Evolutionary conservation across 2,113 vertebrate species (phyloP), one percentile per base, ranked within the genome.

Genomic region (Protobothrops mucrosquamatus): DNA sequence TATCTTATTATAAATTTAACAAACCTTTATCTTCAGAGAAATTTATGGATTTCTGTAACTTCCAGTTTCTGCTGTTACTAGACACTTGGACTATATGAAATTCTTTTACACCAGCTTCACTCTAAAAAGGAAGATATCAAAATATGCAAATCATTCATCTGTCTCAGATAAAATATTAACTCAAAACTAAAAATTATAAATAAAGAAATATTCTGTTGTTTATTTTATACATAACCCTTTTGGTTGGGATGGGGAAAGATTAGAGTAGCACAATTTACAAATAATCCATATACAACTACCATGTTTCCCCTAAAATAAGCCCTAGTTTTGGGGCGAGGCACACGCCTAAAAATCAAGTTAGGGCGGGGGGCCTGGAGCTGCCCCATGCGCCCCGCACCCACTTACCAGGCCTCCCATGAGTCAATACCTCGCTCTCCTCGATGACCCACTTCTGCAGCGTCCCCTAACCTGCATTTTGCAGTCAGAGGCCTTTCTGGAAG

Each of bases 61-160:
- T 98, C 99, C 99, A 99, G 94, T 98, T 98, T 93, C 97, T 98
- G 95, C 99, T 99, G 93, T 98, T 98, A 96, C 99, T 99, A 57
- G 99, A 99, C 93, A 99, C 98, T 97, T 99, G 99, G 20, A 99
- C 97, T 91, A 99, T 98, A 95, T 99, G 99, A 93, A 99, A 99
- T 95, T 99, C 99, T 34, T 99, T 99, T 88, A 99, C 98, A 0
- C 98, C 98, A 90, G 98, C 98, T 97, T 99, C 99, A 97, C 98
- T 99, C 99, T 99, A 97, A 56, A 99, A 97, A 57, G 90, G 92
- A 95, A 91, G 86, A 81, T 93, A 94, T 85, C 10, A 85, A 91
- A 94, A 90, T 10, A 52, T 64, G 8, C 1, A 93, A 69, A 11
- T 69, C 11, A 85, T 11, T 74, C 1, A 43, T 81, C 69, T 81